Evolutionary conservation across 2,113 vertebrate genomes (phyloP), one percentile per base, ranked within the genome.

Genomic region (Triplophysa dalaica): DNA sequence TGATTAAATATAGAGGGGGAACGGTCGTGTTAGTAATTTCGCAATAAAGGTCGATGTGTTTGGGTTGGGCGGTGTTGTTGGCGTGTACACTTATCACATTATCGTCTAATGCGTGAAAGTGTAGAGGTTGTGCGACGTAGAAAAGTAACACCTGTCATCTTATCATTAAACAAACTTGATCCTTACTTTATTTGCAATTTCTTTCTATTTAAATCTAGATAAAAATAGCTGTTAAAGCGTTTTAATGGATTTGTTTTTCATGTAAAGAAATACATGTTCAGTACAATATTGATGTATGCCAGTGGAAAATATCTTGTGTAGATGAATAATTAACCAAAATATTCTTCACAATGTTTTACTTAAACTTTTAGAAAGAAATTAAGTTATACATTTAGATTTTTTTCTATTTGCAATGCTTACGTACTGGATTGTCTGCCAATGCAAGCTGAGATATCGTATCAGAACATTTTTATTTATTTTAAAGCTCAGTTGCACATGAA

Each of bases 101-200:
- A 65, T 65, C 62, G 7, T 54, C 26, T 38, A 64, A 65, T 65
- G 62, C 45, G 61, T 52, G 24, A 65, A 77, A 65, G 75, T 77
- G 45, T 65, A 45, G 65, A 76, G 74, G 74, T 54, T 66, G 62
- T 65, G 75, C 26, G 26, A 45, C 45, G 5, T 16, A 22, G 45
- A 7, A 65, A 54, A 52, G 62, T 45, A 54, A 52, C 62, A 77
- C 75, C 62, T 77, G 75, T n/a, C 75, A 22, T 54, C 43, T 65
- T 54, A 77, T 65, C 62, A 21, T 77, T 65, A 77, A 52, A 54
- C 62, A 38, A 64, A 77, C 62, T 48, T 13, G 43, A 64, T 60
- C 33, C 19, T 60, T 16, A 43, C 54, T 43, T 38, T 7, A 38
- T 8, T 38, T 45, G 26, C 19, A 22, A 33, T 73, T 41, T 13